Base-by-base conservation (phyloP, 2,797 vertebrate genomes). In the Octomys mimax region DNA sequence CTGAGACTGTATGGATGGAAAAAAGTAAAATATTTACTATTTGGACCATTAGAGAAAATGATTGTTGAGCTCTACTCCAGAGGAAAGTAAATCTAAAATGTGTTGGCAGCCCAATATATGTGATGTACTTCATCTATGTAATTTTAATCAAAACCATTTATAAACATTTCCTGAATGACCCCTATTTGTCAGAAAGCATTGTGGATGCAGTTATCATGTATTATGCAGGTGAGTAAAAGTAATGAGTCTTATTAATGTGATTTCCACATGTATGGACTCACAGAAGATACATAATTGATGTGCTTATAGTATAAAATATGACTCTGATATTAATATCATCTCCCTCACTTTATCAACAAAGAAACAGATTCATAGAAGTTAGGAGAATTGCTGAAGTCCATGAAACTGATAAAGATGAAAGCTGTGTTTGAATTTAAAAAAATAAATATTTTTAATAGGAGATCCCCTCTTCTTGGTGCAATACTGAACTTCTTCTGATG, bases 81-180 rank as follows among this genome's bases (percentile, higher is more conserved):
- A 94, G 52, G 18, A 94, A 89, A 89, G 78, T 49, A 87, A 87
- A 68, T 73, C 10, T 82, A 95, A 80, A 24, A 36, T 68, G 68
- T 94, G 64, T 78, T 52, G 94, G 57, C 1, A 89, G 10, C 11
- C 24, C 68, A 33, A 46, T 62, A 3, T 68, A 61, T 9, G 61
- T 6, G 9, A 5, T 52, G 14, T 12, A 73, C 12, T 71, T 87
- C 14, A 68, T 73, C 54, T 31, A 81, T 52, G 31, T 87, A 89
- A 87, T 92, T 95, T 92, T 95, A 86, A 96, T 96, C 36, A 91
- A 95, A 95, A 86, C 2, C 26, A 88, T 86, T 92, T 92, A 57
- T 71, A 83, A 91, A 87, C 62, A 49, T 36, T n/a, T 89, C 59
- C 64, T 49, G 2, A 87, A 57, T 91, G 87, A 39, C 28, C 92